These are phyloP conservation scores for Tenualosa thibaudeaui DNA, from an alignment of 2,797 vertebrate species.

Conservation along the genomic window DNA sequence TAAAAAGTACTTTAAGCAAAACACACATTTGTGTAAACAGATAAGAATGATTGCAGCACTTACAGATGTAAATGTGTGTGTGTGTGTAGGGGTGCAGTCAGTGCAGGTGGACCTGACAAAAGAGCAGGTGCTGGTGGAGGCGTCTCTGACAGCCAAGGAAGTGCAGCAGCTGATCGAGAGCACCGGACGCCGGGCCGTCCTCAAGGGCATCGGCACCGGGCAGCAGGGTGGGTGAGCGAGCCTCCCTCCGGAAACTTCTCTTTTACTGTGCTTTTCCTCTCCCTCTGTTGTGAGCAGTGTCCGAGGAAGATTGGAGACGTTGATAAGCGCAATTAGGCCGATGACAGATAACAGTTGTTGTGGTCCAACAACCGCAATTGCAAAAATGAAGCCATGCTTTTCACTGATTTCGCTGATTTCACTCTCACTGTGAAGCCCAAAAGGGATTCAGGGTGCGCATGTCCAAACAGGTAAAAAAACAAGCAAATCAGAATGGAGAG, in stretches of 20 bases:
- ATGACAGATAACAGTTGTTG: too few species aligned
- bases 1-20: too few species aligned
- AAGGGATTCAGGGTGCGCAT: too few species aligned
- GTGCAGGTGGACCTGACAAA: conserved; percentile 73
- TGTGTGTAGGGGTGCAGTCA: conserved; percentile 72
- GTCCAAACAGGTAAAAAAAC: too few species aligned
- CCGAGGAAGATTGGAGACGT: too few species aligned
- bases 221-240: conserved; percentile 62
- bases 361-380: too few species aligned
- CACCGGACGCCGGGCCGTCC: conserved; percentile 80
- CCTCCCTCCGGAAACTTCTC: background rate
- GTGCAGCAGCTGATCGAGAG: conserved; percentile 83
- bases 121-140: conserved; percentile 83
- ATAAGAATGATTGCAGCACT: too few species aligned
- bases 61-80: background rate
- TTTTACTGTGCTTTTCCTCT: background rate
- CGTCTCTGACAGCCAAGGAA: conserved; percentile 70
- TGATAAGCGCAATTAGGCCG: too few species aligned
- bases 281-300: background rate
- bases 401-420: too few species aligned
- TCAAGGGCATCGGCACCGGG: conserved; percentile 83
- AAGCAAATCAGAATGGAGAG: too few species aligned
- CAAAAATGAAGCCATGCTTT: background rate
- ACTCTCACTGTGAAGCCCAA: too few species aligned
- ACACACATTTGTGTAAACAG: too few species aligned